Base-by-base conservation (phyloP, 2,797 vertebrate species). In the Pyrrhura leucotis region DNA sequence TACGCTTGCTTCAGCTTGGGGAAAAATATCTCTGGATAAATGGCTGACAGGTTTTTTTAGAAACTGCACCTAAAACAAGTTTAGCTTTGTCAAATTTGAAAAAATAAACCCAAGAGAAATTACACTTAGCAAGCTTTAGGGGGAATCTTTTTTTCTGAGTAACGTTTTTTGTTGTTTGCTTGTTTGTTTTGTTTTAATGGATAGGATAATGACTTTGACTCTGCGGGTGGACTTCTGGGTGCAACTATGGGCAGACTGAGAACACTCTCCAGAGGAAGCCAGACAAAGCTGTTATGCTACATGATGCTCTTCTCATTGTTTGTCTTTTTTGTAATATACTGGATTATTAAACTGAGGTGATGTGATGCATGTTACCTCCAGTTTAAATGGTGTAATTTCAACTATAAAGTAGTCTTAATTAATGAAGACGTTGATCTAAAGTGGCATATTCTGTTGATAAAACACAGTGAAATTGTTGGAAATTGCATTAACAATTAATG, bases 321-420 rank as follows among this genome's bases (percentile, higher is more conserved):
- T 63, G 99, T 99, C 42, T 99, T 99, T 96, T 98, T 99, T 88
- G 97, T 99, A 79, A 98, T 99, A 93, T 99, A 99, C 96, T 99
- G 99, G 99, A 98, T 99, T 97, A 98, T 99, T 97, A 98, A 98
- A 98, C 85, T 98, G 80, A 98, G 98, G 97, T 98, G 97, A 98
- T 98, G 97, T 98, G 97, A 98, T 98, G 61, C 68, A 88, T 44
- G 50, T 75, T 91, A 65, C 77, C 77, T 54, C 39, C 4, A 12
- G 61, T 94, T 93, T 79, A 93, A 77, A 89, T 80, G 31, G 90
- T 69, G 47, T 92, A 71, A 94, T 84, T 94, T 86, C 67, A 94
- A 29, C 56, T 56, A 23, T 35, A 29, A 63, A 79, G 35, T 19
- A 68, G 82, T 85, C 82, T 95, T 74, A 79, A 80, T 87, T 93